Percentiles rank a stretch among this genome's conserved stretches.
Evolutionary conservation across 2,888 invertebrate genomes (phyloP).

Genomic region (Cephus pygmeus): DNA sequence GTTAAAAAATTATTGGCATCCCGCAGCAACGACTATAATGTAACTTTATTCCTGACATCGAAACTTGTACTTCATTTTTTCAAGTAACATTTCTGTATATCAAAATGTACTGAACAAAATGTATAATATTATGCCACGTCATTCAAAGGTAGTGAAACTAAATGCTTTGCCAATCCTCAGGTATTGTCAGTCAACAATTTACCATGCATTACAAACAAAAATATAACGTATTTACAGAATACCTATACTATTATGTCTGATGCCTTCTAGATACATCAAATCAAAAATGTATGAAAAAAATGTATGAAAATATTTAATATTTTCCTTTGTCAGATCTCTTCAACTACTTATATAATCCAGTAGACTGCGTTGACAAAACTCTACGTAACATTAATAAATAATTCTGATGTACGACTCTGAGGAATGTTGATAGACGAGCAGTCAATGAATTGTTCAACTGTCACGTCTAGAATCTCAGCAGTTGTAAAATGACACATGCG

Average conservation of each 20-base stretch:
- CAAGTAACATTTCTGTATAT: neutral
- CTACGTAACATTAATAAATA: neutral
- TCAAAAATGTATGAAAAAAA: neutral
- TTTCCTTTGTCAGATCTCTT: neutral
- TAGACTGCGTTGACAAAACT: neutral
- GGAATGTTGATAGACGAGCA: neutral
- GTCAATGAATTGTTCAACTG: neutral
- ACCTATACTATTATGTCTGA: neutral
- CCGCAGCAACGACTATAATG: neutral
- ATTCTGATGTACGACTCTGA: neutral
- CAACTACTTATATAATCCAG: neutral
- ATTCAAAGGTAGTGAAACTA: neutral
- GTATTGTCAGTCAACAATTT: too few relatives aligned
- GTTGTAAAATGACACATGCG: neutral
- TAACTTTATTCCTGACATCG: neutral
- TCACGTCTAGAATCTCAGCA: neutral
- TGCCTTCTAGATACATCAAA: neutral
- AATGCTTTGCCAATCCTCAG: neutral
- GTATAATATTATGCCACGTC: neutral
- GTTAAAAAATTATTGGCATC: neutral
- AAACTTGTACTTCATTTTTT: neutral
- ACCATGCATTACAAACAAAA: too few relatives aligned
- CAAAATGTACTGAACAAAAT: neutral
- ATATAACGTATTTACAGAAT: neutral
- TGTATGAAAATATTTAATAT: neutral